Conservation (phyloP, 2,797 vertebrate species). For the Diglossa cyanea region DNA sequence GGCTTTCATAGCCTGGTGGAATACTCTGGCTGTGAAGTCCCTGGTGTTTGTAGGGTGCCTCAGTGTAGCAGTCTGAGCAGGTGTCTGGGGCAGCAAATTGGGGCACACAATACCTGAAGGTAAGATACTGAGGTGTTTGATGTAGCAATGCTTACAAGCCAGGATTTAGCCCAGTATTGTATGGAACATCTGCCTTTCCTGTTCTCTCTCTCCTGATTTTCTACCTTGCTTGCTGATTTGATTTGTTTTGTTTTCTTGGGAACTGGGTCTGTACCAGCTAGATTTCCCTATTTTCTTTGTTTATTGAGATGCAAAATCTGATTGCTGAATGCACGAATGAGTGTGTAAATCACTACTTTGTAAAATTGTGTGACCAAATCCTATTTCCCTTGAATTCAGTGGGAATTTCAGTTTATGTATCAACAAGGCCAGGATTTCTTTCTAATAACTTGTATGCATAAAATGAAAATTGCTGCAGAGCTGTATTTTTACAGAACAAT, state of each 20-base stretch:
- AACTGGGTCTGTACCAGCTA: background rate
- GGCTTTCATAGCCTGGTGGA: background rate
- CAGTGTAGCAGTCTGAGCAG: background rate
- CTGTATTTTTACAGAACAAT: background rate
- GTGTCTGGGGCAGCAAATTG: background rate
- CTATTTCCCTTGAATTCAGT: background rate
- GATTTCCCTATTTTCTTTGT: background rate
- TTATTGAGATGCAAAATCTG: background rate
- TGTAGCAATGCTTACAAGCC: background rate
- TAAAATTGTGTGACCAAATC: background rate
- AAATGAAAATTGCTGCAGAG: background rate
- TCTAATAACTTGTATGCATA: background rate
- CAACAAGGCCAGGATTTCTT: background rate
- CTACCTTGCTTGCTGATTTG: background rate
- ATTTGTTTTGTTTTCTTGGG: background rate
- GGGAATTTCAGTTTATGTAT: background rate
- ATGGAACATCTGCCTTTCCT: background rate
- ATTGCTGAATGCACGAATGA: background rate
- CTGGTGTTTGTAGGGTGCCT: background rate
- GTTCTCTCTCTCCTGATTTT: background rate
- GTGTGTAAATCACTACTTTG: background rate
- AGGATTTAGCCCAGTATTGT: background rate
- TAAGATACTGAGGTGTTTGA: background rate
- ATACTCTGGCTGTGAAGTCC: background rate
- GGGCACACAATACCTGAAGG: background rate